A percentile compares a stretch with the other conserved stretches of the same genome.
phyloP scores from a whole-genome alignment of 2,113 vertebrate genomes.

The Scomber colias region DNA sequence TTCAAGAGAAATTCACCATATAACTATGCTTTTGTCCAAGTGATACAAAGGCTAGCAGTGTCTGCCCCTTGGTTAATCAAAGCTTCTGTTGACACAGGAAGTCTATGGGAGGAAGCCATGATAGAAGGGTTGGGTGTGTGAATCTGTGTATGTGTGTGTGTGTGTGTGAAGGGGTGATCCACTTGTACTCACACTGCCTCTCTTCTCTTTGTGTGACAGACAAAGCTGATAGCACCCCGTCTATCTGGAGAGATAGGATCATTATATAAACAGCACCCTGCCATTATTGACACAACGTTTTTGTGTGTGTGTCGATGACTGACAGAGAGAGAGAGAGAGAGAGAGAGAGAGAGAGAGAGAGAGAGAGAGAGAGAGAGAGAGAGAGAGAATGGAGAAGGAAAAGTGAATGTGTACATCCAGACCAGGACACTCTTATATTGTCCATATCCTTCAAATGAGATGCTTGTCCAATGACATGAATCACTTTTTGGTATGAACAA shows the following conservation, averaged over 20 bases:
- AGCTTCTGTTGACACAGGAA: slow-evolving; percentile 76
- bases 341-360: slow-evolving; percentile 2
- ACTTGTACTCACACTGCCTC: slow-evolving; percentile 49
- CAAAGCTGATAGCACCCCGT: slow-evolving; percentile 62
- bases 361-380: slow-evolving; percentile 4
- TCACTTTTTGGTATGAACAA: too few relatives aligned
- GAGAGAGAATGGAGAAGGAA: neutral
- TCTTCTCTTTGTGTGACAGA: slow-evolving; percentile 71
- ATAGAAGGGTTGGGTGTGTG: slow-evolving; percentile 33
- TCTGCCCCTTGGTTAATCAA: slow-evolving; percentile 61
- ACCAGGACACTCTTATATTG: neutral
- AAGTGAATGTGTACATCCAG: neutral
- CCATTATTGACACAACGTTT: slow-evolving; percentile 60
- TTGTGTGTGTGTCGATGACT: slow-evolving; percentile 52
- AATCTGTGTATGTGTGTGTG: slow-evolving; percentile 1
- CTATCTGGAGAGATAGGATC: slow-evolving; percentile 71
- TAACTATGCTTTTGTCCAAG: slow-evolving; percentile 32
- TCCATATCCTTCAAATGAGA: neutral
- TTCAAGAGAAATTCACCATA: slow-evolving; percentile 39
- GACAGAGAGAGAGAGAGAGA: neutral
- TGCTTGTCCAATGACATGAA: too few relatives aligned
- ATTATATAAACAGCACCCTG: slow-evolving; percentile 65
- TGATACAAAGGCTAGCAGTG: slow-evolving; percentile 35
- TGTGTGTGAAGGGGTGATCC: slow-evolving; percentile 39
- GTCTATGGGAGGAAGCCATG: slow-evolving; percentile 60